phyloP scores from a whole-genome alignment of 2,888 invertebrate genomes.

The Mesochorus sp. region DNA sequence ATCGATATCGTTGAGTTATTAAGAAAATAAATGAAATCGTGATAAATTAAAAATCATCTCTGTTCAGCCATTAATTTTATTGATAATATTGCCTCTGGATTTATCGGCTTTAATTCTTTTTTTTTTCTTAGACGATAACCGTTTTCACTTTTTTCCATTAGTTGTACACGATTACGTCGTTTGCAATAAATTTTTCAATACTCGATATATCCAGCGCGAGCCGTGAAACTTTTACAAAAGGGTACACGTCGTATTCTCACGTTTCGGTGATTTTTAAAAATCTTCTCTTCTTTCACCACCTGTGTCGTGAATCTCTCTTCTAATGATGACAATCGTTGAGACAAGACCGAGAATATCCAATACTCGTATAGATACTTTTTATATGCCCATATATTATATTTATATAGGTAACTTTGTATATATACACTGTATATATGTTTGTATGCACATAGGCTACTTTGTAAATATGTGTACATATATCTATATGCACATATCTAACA shows the following conservation, averaged over 20 bases:
- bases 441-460: background rate
- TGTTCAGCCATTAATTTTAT: background rate
- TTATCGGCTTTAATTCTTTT: background rate
- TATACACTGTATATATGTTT: background rate
- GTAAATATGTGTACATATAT: background rate
- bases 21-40: background rate
- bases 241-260: slow-evolving; percentile 8
- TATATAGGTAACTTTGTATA: background rate
- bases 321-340: slow-evolving; percentile 23
- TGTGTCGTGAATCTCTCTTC: slow-evolving; percentile 20
- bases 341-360: slow-evolving; percentile 12
- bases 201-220: too few species aligned
- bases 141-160: background rate
- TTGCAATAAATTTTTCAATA: background rate
- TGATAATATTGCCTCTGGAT: background rate
- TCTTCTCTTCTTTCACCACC: background rate
- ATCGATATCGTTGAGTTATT: background rate
- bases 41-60: background rate
- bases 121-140: background rate
- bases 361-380: slow-evolving; percentile 9
- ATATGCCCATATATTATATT: background rate
- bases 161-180: background rate
- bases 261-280: background rate
- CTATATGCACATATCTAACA: background rate
- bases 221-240: slow-evolving; percentile 11